Base-by-base conservation (phyloP, 2,888 invertebrate species). In the Galerucella nymphaeae region DNA sequence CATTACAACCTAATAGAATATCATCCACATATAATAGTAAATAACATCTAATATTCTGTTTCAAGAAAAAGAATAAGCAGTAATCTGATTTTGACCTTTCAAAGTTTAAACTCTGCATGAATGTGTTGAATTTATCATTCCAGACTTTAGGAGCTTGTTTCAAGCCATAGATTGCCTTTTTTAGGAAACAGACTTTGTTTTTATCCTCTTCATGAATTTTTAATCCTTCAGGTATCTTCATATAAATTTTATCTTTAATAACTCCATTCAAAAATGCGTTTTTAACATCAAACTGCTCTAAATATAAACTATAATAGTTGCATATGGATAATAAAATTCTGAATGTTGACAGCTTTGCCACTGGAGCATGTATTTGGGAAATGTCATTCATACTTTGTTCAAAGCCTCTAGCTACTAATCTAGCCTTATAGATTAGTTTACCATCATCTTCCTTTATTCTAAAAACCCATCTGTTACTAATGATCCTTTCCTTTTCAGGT, bases 371-470 rank as follows among this genome's bases (percentile, higher is more conserved):
- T 38, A 66, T 67, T 30, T 74, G 50, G 9, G 48, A 58, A 66
- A 11, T 42, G 2, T 42, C 9, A 42, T 42, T 42, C 42, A 42
- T 11, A 71, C 14, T 30, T 63, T 74, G 72, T 55, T 71, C 69
- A 63, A 77, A 74, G 23, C 75, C 72, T 59, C 69, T 67, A 14
- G 72, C 72, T 11, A 74, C 74, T 13, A 77, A 41, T 48, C 77
- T 14, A 14, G 75, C 74, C 45, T 77, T 77, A 45, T 71, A 77
- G 4, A 70, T 65, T 9, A 30, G 13, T n/a, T 72, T 48, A 30
- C 72, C 72, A 53, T 73, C 55, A 59, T 73, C 48, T 20, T 63
- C 64, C 30, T 73, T 75, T 8, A 75, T 20, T 30, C 62, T 41
- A 69, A 72, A 71, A 58, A 73, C 71, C 73, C 73, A 73, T 16